Conservation (phyloP, 2,797 vertebrate genomes). For the Onychomys arenicola region DNA sequence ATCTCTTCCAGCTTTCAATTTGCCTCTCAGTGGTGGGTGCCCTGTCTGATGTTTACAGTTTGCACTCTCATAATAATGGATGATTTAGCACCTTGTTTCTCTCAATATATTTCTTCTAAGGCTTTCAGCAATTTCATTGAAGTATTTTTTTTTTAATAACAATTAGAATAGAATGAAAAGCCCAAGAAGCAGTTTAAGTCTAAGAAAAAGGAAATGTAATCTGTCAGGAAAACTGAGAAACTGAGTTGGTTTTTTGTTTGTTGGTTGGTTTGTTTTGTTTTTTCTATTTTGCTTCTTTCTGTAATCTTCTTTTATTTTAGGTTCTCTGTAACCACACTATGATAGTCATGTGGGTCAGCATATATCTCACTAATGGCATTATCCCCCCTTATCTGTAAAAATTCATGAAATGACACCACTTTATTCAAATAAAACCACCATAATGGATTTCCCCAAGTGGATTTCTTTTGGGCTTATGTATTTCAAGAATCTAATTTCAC, state of each 20-base stretch:
- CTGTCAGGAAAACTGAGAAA: neutral
- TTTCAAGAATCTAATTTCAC: neutral
- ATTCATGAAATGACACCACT: neutral
- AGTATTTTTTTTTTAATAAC: constrained; percentile 65
- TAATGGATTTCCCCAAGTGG: neutral
- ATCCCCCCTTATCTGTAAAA: neutral
- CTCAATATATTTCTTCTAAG: constrained; percentile 55
- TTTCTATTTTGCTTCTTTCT: neutral
- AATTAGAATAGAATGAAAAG: constrained; percentile 79
- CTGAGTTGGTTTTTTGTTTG: too few species aligned
- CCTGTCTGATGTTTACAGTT: constrained; percentile 79
- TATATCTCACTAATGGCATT: neutral
- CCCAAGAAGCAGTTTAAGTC: constrained; percentile 56
- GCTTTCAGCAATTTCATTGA: constrained; percentile 66
- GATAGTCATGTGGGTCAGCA: neutral
- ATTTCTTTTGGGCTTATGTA: constrained; percentile 9
- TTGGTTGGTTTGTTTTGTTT: too few species aligned
- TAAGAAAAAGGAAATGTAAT: constrained; percentile 66
- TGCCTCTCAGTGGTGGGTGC: constrained; percentile 60
- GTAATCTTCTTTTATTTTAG: constrained; percentile 51
- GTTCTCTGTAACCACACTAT: neutral
- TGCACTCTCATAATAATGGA: constrained; percentile 67
- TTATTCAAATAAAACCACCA: neutral
- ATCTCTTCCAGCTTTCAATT: constrained; percentile 71
- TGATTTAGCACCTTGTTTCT: constrained; percentile 61